Percentiles rank a stretch among this genome's conserved stretches.
These are phyloP conservation scores for Drepana falcataria DNA, from an alignment of 2,888 invertebrate genomes.

Conservation along the genomic window DNA sequence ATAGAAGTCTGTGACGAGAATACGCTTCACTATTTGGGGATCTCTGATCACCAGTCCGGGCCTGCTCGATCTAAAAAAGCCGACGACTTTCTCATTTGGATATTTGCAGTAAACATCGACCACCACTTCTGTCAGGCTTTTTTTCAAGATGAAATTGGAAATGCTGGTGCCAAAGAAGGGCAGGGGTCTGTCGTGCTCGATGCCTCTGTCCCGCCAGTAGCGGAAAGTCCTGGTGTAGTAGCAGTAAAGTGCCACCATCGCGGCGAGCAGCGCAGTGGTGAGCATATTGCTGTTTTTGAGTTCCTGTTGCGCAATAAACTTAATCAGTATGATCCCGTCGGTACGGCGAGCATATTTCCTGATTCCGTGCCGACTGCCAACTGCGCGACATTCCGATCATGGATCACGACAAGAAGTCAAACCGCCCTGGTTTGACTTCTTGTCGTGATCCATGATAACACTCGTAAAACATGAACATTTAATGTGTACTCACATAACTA, in stretches of 20 bases:
- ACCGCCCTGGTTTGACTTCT: too few species aligned
- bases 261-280: background rate
- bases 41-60: conserved; percentile 39
- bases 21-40: conserved; percentile 28
- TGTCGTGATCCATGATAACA: too few species aligned
- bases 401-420: too few species aligned
- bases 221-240: conserved; percentile 17
- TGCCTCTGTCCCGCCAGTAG: conserved; percentile 21
- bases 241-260: conserved; percentile 8
- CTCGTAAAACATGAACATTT: too few species aligned
- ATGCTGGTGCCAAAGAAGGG: conserved; percentile 13
- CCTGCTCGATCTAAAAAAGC: conserved; percentile 27
- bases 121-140: conserved; percentile 12
- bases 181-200: conserved; percentile 16
- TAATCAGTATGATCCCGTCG: too few species aligned
- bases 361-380: too few species aligned
- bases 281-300: conserved; percentile 11
- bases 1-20: conserved; percentile 27
- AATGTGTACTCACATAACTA: too few species aligned
- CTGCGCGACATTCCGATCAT: too few species aligned
- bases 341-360: too few species aligned
- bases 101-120: conserved; percentile 28
- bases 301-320: too few species aligned
- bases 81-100: conserved; percentile 35
- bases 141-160: background rate